Evolutionary conservation across 2,113 vertebrate genomes (phyloP).

Genomic region (Castor canadensis): DNA sequence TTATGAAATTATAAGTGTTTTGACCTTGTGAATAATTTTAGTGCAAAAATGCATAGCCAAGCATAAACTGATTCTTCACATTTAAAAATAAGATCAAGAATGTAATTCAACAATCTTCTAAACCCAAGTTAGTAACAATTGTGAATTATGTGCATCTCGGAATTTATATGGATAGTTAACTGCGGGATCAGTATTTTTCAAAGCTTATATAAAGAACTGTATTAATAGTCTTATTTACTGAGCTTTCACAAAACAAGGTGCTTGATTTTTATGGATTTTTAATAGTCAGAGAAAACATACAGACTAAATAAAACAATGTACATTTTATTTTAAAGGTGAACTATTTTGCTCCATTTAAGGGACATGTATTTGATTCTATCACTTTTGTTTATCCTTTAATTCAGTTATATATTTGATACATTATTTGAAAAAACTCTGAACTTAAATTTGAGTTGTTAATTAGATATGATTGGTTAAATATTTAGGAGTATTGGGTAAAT

Average conservation of each 20-base stretch:
- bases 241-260: constrained; percentile 28
- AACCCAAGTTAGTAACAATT: constrained; percentile 11
- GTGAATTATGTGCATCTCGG: constrained; percentile 38
- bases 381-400: constrained; percentile 11
- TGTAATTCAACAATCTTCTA: constrained; percentile 45
- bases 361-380: not conserved
- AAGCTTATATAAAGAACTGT: constrained; percentile 13
- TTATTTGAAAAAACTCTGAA: not conserved
- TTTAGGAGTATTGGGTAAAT: not conserved
- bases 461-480: not conserved
- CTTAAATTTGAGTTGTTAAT: constrained; percentile 19
- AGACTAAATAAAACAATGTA: not conserved
- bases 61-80: constrained; percentile 19
- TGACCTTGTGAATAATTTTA: constrained; percentile 35
- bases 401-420: constrained; percentile 4
- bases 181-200: constrained; percentile 33
- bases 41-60: not conserved
- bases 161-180: constrained; percentile 53
- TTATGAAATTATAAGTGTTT: constrained; percentile 55
- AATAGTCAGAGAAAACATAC: not conserved
- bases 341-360: not conserved
- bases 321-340: constrained; percentile 43
- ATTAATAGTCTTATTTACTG: constrained; percentile 41
- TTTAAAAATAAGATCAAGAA: constrained; percentile 37
- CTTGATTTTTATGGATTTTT: constrained; percentile 51